Percentiles rank a stretch among this genome's conserved stretches.
Conservation (phyloP, 2,113 vertebrate genomes). For the Ceyx margarethae region DNA sequence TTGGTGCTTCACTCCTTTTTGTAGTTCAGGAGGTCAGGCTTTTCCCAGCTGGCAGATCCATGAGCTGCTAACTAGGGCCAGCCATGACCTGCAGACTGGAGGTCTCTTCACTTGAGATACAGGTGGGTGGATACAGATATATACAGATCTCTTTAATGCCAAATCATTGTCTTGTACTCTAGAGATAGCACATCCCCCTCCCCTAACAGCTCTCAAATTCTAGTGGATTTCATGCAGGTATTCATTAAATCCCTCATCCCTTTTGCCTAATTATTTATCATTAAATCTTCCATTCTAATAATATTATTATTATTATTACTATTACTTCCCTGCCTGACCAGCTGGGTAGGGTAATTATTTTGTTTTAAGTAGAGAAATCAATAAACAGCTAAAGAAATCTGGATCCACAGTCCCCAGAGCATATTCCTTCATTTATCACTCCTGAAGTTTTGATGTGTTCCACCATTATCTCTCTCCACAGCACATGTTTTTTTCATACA, state of each 20-base stretch:
- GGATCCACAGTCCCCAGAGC: background rate
- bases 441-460: constrained; percentile 11
- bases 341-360: background rate
- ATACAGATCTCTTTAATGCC: background rate
- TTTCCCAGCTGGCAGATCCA: background rate
- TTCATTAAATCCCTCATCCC: background rate
- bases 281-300: background rate
- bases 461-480: background rate
- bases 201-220: background rate
- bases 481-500: background rate
- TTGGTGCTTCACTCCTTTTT: background rate
- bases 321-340: background rate
- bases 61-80: background rate
- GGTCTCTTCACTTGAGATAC: background rate
- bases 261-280: background rate
- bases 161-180: background rate
- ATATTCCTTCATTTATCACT: background rate
- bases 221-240: background rate
- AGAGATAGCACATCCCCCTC: background rate
- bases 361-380: constrained; percentile 19
- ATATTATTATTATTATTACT: background rate
- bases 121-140: background rate
- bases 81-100: background rate
- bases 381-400: constrained; percentile 12
- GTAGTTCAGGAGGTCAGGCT: background rate